These are phyloP conservation scores for Hirundo rustica DNA, from an alignment of 2,797 vertebrate species.

Conservation along the genomic window DNA sequence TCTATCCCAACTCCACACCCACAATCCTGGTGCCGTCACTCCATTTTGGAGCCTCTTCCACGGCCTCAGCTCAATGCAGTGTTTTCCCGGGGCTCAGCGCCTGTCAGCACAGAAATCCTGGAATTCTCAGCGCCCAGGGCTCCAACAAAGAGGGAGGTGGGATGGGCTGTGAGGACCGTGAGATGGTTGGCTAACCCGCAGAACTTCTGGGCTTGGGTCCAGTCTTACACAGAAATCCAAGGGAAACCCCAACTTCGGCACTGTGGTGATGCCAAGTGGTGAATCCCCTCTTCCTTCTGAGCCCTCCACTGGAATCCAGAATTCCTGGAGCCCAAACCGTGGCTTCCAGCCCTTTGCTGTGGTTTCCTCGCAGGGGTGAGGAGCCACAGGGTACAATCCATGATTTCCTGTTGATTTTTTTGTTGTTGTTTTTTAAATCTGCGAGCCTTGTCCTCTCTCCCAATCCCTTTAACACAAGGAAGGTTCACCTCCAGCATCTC, in stretches of 20 bases:
- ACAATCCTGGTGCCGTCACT: neutral
- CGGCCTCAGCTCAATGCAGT: neutral
- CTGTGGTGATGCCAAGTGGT: no score
- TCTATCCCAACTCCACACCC: neutral
- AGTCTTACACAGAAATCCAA: neutral
- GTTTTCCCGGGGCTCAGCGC: neutral
- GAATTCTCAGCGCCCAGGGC: no score
- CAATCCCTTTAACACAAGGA: no score
- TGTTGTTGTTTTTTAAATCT: no score
- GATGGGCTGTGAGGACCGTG: neutral
- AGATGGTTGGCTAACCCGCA: accelerated
- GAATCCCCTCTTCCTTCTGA: neutral
- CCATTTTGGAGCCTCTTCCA: neutral
- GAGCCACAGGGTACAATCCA: neutral
- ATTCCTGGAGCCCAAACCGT: neutral
- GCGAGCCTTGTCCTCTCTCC: neutral
- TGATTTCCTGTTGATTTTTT: neutral
- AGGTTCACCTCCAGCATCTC: neutral
- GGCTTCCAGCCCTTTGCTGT: neutral
- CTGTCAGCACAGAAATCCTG: neutral
- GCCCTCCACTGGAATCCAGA: neutral
- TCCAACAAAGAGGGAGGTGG: neutral
- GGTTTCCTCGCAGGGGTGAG: neutral
- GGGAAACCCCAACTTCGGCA: accelerated
- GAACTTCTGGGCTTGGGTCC: neutral